These are phyloP conservation scores for Myotis vivesi DNA, from an alignment of 2,797 vertebrate species.

Conservation along the genomic window DNA sequence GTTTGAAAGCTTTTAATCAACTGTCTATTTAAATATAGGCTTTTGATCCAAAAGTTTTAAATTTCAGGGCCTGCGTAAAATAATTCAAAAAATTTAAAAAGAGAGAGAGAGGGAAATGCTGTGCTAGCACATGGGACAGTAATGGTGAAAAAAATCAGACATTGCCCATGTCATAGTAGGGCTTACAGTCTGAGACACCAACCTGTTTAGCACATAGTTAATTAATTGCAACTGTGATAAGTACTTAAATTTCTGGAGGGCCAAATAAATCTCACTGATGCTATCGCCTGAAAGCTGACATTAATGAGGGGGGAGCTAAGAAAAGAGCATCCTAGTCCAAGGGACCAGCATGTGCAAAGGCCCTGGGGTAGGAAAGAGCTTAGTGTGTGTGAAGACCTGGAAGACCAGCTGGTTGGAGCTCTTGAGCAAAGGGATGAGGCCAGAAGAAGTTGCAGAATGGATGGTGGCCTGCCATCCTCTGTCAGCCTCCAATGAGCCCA, in stretches of 20 bases:
- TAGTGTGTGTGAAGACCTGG: background rate
- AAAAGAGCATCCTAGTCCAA: background rate
- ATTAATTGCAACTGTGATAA: background rate
- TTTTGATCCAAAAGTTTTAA: too few relatives aligned
- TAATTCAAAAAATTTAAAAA: too few relatives aligned
- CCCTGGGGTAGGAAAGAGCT: background rate
- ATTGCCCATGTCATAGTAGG: background rate
- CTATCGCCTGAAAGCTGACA: background rate
- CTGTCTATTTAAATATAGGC: too few relatives aligned
- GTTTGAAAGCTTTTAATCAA: too few relatives aligned
- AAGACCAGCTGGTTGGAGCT: background rate
- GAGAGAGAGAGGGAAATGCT: too few relatives aligned
- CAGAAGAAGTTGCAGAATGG: background rate
- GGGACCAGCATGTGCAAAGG: background rate
- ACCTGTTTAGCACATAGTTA: background rate
- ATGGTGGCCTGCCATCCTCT: background rate
- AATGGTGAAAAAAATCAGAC: background rate
- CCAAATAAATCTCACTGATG: background rate
- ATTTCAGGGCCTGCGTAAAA: too few relatives aligned
- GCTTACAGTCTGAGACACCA: too few relatives aligned
- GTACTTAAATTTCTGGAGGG: background rate
- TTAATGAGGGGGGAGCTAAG: background rate
- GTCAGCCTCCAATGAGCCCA: rapidly evolving
- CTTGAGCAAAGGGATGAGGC: background rate
- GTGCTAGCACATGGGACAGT: too few relatives aligned